These are phyloP conservation scores for Cecropterus lyciades DNA, from an alignment of 1,140 invertebrate genomes.

Conservation along the genomic window DNA sequence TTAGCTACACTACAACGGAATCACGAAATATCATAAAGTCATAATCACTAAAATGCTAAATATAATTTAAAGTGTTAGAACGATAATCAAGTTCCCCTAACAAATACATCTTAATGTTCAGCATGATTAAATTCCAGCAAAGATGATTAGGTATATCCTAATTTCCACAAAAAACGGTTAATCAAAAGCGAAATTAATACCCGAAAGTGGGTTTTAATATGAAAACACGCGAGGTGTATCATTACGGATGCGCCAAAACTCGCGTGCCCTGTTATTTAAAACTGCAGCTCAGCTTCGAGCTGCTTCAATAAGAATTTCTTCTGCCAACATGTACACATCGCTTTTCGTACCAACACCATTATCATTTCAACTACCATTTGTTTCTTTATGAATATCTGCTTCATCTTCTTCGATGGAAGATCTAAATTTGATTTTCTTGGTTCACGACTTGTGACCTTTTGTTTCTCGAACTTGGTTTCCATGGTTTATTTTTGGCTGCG, in stretches of 20 bases:
- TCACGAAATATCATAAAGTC: too few species aligned
- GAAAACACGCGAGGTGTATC: conserved; percentile 23
- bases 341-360: conserved; percentile 14
- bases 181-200: conserved; percentile 13
- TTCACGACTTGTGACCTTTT: conserved; percentile 10
- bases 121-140: not conserved
- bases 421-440: conserved; percentile 25
- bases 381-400: not conserved
- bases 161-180: conserved; percentile 1
- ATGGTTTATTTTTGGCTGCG: conserved; percentile 81
- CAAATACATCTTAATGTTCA: too few species aligned
- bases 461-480: conserved; percentile 24
- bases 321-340: conserved; percentile 65
- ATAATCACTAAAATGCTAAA: too few species aligned
- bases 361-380: not conserved
- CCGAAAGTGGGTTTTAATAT: conserved; percentile 10
- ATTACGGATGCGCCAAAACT: conserved; percentile 32
- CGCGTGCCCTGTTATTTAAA: conserved; percentile 55
- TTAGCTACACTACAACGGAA: too few species aligned
- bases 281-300: conserved; percentile 47
- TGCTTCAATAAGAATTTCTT: conserved; percentile 64
- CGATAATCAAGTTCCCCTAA: not conserved
- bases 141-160: not conserved
- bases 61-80: not conserved
- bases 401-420: not conserved